A percentile compares a stretch with the other conserved stretches of the same genome.
phyloP scores from a whole-genome alignment of 2,797 vertebrate genomes.

The Chelon labrosus region DNA sequence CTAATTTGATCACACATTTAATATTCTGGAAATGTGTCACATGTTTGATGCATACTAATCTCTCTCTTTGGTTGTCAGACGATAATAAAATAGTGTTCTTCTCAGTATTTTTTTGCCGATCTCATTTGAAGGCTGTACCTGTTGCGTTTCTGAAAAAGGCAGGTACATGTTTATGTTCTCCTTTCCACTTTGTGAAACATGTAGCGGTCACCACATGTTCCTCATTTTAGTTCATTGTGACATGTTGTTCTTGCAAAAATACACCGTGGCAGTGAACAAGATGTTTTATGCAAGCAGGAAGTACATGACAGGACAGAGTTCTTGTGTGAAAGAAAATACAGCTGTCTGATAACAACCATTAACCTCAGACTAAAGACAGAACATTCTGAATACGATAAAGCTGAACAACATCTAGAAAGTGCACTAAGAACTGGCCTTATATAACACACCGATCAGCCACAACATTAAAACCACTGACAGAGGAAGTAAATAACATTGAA shows the following conservation, averaged over 20 bases:
- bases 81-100: background rate
- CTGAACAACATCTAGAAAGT: background rate
- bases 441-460: background rate
- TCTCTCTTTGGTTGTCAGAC: background rate
- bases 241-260: slow-evolving; percentile 34
- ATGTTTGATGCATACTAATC: background rate
- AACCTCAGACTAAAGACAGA: background rate
- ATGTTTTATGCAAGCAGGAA: slow-evolving; percentile 23
- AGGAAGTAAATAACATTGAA: too few species aligned
- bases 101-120: background rate
- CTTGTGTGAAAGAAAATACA: slow-evolving; percentile 2
- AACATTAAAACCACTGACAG: too few species aligned
- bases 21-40: background rate
- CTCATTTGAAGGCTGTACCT: slow-evolving; percentile 5
- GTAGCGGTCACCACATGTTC: slow-evolving; percentile 50
- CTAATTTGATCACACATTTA: background rate
- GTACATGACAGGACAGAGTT: background rate
- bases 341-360: background rate
- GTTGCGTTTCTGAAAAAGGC: slow-evolving; percentile 7
- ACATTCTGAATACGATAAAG: background rate
- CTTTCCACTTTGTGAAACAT: slow-evolving; percentile 40
- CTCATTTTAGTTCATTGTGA: slow-evolving; percentile 49
- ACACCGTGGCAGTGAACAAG: slow-evolving; percentile 10
- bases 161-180: slow-evolving; percentile 51
- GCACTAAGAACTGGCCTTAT: background rate